Conservation (phyloP, 2,113 vertebrate species). For the Chaetodon auriga region DNA sequence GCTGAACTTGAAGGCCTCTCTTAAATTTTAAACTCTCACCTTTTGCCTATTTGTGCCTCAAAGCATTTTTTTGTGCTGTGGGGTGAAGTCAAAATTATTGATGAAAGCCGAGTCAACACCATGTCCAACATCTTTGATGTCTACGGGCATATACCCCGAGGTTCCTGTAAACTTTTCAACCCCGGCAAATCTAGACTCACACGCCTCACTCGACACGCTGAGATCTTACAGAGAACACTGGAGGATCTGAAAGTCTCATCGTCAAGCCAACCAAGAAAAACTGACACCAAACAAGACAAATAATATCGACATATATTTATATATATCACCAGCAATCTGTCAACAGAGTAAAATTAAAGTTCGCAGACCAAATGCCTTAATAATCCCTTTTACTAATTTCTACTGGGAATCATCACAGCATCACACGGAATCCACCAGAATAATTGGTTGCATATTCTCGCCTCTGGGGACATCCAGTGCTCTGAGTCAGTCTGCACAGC, state of each 20-base stretch:
- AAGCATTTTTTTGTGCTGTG: conserved; percentile 6
- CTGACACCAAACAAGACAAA: not conserved
- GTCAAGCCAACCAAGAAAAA: not conserved
- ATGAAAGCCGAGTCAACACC: conserved; percentile 38
- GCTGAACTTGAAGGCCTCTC: not conserved
- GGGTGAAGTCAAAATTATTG: conserved; percentile 30
- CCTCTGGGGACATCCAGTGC: conserved; percentile 27
- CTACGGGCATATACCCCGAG: conserved; percentile 25
- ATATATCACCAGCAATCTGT: not conserved
- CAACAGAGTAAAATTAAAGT: not conserved
- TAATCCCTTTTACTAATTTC: conserved; percentile 1
- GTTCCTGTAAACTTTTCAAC: conserved; percentile 28
- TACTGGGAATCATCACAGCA: conserved; percentile 35
- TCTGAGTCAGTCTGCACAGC: conserved; percentile 12
- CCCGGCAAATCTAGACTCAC: not conserved
- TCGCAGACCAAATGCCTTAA: conserved; percentile 20
- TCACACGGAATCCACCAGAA: conserved; percentile 42
- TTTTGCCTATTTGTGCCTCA: conserved; percentile 8
- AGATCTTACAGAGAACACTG: not conserved
- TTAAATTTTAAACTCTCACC: not conserved
- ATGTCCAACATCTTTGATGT: conserved; percentile 31
- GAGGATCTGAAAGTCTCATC: not conserved
- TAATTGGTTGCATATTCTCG: conserved; percentile 44
- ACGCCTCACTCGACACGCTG: not conserved
- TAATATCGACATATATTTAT: not conserved